Evolutionary conservation across 2,113 vertebrate species (phyloP), one percentile per base, ranked within the genome.

Genomic region (Heliornis fulica): DNA sequence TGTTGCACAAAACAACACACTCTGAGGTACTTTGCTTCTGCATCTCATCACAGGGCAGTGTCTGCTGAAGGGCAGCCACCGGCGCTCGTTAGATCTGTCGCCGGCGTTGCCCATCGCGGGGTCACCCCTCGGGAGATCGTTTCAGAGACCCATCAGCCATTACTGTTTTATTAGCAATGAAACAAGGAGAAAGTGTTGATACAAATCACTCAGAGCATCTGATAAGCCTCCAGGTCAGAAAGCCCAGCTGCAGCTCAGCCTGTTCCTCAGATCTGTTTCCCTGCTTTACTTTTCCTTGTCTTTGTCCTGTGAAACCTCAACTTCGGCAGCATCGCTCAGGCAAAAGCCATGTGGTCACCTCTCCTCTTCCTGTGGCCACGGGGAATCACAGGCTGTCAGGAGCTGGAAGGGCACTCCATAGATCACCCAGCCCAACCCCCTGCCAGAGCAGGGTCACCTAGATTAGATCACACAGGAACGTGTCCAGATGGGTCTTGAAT

Each of bases 261-360:
- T 28, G 70, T 61, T 91, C 68, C 53, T 46, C 68, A 56, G 79
- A 23, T 36, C 60, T 46, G 7, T 81, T 45, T 61, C 78, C 31
- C 45, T 66, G 84, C 29, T 72, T 80, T 68, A 81, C 59, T 25
- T 40, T n/a, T n/a, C n/a, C n/a, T 7, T 9, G 0, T 16, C 75
- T 6, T 10, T 25, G 74, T 45, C 76, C 25, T 16, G 7, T 28
- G 76, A 93, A 76, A 64, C 10, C 69, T 79, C 61, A 20, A 15
- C 18, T 41, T 6, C 50, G 32, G 41, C n/a, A 36, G 13, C 3
- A 0, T 3, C 0, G 0, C 54, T 53, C 60, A 14, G 81, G 48
- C 0, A 0, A 36, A 40, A 54, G 11, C 31, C 38, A 43, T 2
- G 0, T 17, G 31, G 61, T 21, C 1, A 1, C n/a, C 46, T 26